phyloP scores from a whole-genome alignment of 2,888 invertebrate genomes.

The Chouioia cunea region DNA sequence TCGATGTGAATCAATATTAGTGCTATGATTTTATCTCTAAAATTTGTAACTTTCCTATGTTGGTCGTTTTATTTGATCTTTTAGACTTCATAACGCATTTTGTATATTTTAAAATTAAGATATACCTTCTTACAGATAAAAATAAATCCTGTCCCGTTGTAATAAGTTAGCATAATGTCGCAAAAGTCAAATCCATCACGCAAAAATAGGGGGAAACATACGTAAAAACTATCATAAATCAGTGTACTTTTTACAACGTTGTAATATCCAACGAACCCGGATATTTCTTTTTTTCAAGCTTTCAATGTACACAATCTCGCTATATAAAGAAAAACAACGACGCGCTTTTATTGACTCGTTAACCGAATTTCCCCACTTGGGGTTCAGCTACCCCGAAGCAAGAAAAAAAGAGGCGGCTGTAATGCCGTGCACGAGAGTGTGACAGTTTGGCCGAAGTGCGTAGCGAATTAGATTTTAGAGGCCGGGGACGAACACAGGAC shows the following conservation, averaged over 20 bases:
- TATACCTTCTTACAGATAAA: too few species aligned
- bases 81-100: too few species aligned
- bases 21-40: too few species aligned
- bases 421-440: not conserved
- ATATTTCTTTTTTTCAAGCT: conserved; percentile 3
- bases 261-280: conserved; percentile 6
- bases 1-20: too few species aligned
- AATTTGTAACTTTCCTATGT: too few species aligned
- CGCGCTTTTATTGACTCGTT: conserved; percentile 28
- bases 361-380: conserved; percentile 5
- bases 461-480: conserved; percentile 61
- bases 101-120: too few species aligned
- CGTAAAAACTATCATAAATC: conserved; percentile 25
- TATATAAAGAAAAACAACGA: not conserved
- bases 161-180: not conserved
- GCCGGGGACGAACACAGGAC: conserved; percentile 52
- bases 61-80: too few species aligned
- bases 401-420: conserved; percentile 11
- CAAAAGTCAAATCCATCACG: not conserved
- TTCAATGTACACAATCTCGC: not conserved
- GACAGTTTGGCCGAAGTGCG: conserved; percentile 52
- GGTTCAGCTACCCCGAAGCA: not conserved
- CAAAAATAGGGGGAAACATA: not conserved
- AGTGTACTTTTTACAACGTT: conserved; percentile 5
- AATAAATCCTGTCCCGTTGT: too few species aligned